A percentile compares a stretch with the other conserved stretches of the same genome.
phyloP scores from a whole-genome alignment of 1,140 invertebrate species.

The Anastrepha ludens region DNA sequence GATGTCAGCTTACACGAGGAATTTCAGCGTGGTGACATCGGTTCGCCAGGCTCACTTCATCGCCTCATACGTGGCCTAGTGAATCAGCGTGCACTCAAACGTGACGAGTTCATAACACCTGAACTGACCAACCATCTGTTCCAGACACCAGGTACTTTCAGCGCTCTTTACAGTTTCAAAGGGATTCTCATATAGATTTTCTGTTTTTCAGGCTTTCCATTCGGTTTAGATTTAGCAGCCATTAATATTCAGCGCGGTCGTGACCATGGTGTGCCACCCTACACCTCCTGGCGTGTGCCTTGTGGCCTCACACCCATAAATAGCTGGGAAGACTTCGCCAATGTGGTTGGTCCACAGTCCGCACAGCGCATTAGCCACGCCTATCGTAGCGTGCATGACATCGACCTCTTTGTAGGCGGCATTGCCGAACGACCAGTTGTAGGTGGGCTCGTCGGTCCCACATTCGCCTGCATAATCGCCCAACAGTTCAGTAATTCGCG shows the following conservation, averaged over 20 bases:
- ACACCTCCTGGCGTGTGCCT: constrained; percentile 86
- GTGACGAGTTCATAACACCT: constrained; percentile 87
- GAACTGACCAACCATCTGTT: constrained; percentile 93
- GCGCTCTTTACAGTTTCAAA: not conserved
- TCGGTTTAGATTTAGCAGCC: constrained; percentile 92
- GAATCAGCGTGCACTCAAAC: constrained; percentile 84
- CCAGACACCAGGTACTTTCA: constrained; percentile 77
- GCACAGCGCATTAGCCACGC: constrained; percentile 79
- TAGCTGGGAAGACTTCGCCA: constrained; percentile 85
- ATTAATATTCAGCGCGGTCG: constrained; percentile 92
- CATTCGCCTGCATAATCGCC: constrained; percentile 96
- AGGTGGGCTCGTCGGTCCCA: constrained; percentile 93
- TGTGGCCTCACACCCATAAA: constrained; percentile 84
- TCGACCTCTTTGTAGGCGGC: constrained; percentile 94
- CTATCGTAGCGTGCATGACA: constrained; percentile 86
- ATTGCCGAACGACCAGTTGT: constrained; percentile 86
- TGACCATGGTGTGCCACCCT: constrained; percentile 92
- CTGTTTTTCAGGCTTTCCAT: constrained; percentile 75
- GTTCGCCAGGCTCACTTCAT: constrained; percentile 86
- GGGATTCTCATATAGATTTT: not conserved
- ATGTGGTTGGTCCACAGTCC: constrained; percentile 81
- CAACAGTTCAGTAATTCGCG: constrained; percentile 92
- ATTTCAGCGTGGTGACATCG: constrained; percentile 77
- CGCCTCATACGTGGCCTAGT: constrained; percentile 85
- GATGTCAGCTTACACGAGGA: constrained; percentile 88